A percentile compares a stretch with the other conserved stretches of the same genome.
Evolutionary conservation across 2,797 vertebrate species (phyloP).

Genomic region (Pipistrellus pygmaeus): DNA sequence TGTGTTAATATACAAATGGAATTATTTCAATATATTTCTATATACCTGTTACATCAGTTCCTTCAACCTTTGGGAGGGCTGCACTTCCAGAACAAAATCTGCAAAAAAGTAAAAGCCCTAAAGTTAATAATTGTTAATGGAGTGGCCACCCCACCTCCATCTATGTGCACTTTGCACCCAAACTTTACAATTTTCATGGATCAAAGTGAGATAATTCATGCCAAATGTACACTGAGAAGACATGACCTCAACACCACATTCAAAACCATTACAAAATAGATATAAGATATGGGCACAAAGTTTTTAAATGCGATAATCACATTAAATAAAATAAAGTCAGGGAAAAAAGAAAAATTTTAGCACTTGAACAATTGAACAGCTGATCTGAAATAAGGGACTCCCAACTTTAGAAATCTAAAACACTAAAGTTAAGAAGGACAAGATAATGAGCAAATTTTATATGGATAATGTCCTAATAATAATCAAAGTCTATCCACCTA

Average conservation of each 20-base stretch:
- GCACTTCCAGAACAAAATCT: constrained; percentile 89
- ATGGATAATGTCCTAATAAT: neutral
- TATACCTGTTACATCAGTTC: constrained; percentile 87
- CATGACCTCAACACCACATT: neutral
- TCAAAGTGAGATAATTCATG: neutral
- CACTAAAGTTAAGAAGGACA: neutral
- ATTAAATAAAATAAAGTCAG: neutral
- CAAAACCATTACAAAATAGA: neutral
- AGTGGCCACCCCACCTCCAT: neutral
- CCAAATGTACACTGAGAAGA: neutral
- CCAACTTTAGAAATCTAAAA: neutral
- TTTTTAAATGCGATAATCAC: neutral
- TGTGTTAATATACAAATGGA: neutral
- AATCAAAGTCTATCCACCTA: constrained; percentile 8
- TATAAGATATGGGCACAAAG: neutral
- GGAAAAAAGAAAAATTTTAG: neutral
- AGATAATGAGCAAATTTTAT: neutral
- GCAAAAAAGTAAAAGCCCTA: neutral
- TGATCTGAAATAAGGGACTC: constrained; percentile 35
- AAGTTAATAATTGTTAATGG: neutral
- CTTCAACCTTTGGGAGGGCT: constrained; percentile 84
- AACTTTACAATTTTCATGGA: neutral
- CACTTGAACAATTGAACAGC: neutral
- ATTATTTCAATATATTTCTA: neutral
- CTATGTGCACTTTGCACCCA: neutral